phyloP scores from a whole-genome alignment of 1,140 invertebrate genomes.

The Hyposmocoma kahamanoa region DNA sequence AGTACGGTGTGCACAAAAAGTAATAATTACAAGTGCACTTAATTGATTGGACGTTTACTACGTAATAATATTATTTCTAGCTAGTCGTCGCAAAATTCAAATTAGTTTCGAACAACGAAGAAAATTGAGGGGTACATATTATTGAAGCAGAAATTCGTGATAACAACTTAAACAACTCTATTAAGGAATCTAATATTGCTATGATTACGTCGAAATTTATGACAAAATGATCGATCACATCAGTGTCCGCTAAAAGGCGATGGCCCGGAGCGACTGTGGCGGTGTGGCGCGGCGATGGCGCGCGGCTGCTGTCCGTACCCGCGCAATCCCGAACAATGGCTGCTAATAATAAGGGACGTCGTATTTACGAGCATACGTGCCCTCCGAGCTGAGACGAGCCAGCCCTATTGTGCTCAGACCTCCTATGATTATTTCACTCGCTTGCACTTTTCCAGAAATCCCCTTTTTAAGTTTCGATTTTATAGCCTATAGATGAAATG shows the following conservation, averaged over 20 bases:
- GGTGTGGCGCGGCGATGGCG: neutral
- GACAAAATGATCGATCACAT: too few species aligned
- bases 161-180: too few species aligned
- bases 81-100: too few species aligned
- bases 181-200: too few species aligned
- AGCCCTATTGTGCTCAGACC: slow-evolving; percentile 66
- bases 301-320: slow-evolving; percentile 41
- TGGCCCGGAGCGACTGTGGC: neutral
- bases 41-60: too few species aligned
- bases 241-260: neutral
- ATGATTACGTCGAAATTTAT: too few species aligned
- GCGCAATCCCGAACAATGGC: slow-evolving; percentile 62
- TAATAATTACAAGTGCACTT: neutral
- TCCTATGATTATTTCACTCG: slow-evolving; percentile 70
- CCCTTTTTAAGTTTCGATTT: slow-evolving; percentile 52
- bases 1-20: slow-evolving; percentile 32
- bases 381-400: slow-evolving; percentile 56
- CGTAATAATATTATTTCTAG: too few species aligned
- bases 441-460: slow-evolving; percentile 57
- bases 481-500: slow-evolving; percentile 42
- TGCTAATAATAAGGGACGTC: slow-evolving; percentile 69
- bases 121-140: too few species aligned
- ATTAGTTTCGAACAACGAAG: too few species aligned
- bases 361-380: slow-evolving; percentile 72
- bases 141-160: too few species aligned